Evolutionary conservation across 2,797 vertebrate genomes (phyloP).

Genomic region (Nyctibius grandis): DNA sequence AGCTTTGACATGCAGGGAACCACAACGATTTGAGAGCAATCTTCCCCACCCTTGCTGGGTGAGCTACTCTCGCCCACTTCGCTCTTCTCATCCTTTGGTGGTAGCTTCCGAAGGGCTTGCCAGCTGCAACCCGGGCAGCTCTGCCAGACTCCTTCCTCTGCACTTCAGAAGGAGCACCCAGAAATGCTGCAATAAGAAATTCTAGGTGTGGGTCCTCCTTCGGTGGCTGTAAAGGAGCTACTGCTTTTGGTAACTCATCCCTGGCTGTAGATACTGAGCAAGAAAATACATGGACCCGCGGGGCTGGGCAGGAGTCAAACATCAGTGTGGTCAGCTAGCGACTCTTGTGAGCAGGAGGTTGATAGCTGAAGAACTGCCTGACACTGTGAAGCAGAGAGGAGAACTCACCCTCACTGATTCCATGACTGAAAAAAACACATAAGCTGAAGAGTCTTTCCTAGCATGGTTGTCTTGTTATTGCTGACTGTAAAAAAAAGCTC

Average conservation of each 20-base stretch:
- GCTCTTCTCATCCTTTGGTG: neutral
- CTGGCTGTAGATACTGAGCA: neutral
- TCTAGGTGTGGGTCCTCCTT: neutral
- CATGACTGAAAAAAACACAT: neutral
- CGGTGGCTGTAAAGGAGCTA: neutral
- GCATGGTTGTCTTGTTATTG: neutral
- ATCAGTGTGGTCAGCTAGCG: neutral
- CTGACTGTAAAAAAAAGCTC: neutral
- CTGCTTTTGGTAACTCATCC: neutral
- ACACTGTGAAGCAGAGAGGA: neutral
- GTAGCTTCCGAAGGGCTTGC: neutral
- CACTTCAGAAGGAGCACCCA: neutral
- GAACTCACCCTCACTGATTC: neutral
- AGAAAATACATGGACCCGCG: rapidly evolving
- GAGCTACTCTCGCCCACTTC: rapidly evolving
- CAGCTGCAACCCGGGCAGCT: neutral
- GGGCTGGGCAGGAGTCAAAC: neutral
- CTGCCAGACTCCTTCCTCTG: neutral
- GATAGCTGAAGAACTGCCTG: neutral
- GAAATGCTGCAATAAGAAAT: neutral
- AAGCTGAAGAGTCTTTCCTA: neutral
- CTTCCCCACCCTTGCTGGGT: neutral
- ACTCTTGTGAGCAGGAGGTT: neutral
- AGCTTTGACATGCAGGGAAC: neutral
- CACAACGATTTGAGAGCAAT: neutral